A percentile compares a stretch with the other conserved stretches of the same genome.
Conservation (phyloP, 2,797 vertebrate genomes). For the Epinephelus malabaricus region DNA sequence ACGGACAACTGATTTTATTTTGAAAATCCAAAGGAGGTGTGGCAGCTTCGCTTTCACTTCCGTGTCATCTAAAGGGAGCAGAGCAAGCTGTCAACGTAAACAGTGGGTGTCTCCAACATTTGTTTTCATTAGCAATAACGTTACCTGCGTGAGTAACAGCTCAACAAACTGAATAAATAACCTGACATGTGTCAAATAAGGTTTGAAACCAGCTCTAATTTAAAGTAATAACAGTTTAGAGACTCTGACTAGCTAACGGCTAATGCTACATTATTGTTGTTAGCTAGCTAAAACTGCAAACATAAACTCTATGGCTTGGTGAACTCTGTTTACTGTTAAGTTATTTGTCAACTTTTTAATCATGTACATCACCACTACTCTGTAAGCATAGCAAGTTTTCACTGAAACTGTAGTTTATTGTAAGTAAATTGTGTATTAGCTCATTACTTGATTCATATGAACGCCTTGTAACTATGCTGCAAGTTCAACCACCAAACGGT, state of each 20-base stretch:
- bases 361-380: background rate
- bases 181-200: background rate
- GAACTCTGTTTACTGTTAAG: background rate
- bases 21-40: conserved; percentile 14
- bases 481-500: background rate
- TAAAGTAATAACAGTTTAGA: background rate
- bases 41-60: conserved; percentile 47
- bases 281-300: conserved; percentile 20
- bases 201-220: background rate
- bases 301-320: background rate
- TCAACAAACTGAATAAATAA: background rate
- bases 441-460: background rate
- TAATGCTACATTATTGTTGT: conserved; percentile 28
- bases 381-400: too few relatives aligned
- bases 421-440: too few relatives aligned
- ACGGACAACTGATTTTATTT: conserved; percentile 44
- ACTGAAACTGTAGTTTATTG: background rate
- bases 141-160: background rate
- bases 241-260: background rate
- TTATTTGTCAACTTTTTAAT: background rate
- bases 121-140: background rate
- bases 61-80: conserved; percentile 28
- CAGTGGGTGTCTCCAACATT: conserved; percentile 23
- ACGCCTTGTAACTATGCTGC: background rate
- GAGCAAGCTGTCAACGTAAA: conserved; percentile 42